Base-by-base conservation (phyloP, 1,140 invertebrate species). In the Orussus abietinus region DNA sequence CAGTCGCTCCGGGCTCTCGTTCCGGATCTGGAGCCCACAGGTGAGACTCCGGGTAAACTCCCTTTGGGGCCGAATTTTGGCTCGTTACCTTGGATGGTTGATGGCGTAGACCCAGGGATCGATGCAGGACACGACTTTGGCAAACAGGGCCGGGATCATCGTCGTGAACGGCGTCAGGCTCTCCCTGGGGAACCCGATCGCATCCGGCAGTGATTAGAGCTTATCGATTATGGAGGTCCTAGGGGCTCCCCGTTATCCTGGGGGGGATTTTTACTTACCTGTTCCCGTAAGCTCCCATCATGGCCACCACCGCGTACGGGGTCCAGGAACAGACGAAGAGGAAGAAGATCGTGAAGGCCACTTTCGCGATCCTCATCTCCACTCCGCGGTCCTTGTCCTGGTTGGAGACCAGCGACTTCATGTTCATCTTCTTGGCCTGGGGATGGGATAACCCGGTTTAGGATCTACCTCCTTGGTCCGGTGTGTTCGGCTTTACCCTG, bases 371-470 rank as follows among this genome's bases (percentile, higher is more conserved):
- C 44, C 80, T 75, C 20, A 88, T 79, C 57, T 88, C 84, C 2
- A 83, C 78, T 42, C 81, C 83, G 38, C 80, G 76, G 1, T 79
- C 77, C 28, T 80, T 77, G 31, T 82, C 83, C 51, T 84, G 79
- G 62, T 84, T 85, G 1, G 79, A 78, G 7, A 82, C 76, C 3
- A 89, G 59, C 0, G 83, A 86, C 53, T 86, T 85, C 0, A 88
- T 81, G 51, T 89, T 89, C 86, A 88, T 89, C 59, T 86, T 87
- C 64, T 85, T 86, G 0, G 85, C 85, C 76, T 88, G 49, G n/a
- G n/a, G n/a, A n/a, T n/a, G n/a, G n/a, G n/a, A n/a, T n/a, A n/a
- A n/a, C n/a, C n/a, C n/a, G n/a, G n/a, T n/a, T n/a, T n/a, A n/a
- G n/a, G n/a, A n/a, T n/a, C n/a, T n/a, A n/a, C n/a, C n/a, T n/a